Evolutionary conservation across 2,888 invertebrate species (phyloP).

Genomic region (Hybos culiciformis): DNA sequence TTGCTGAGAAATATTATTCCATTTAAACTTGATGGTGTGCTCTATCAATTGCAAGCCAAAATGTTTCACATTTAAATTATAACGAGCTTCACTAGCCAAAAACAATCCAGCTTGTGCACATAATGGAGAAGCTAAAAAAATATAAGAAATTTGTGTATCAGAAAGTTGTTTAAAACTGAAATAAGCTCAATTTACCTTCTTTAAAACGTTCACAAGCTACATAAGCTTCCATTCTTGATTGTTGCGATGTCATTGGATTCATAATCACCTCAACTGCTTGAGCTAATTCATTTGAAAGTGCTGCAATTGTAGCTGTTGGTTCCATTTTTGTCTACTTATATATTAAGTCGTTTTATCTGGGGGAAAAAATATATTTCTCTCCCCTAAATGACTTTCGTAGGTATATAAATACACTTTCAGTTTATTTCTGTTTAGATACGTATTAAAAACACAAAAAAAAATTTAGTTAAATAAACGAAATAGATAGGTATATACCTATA

Average conservation of each 20-base stretch:
- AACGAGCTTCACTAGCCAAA: conserved; percentile 60
- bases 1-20: conserved; percentile 76
- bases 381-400: no score
- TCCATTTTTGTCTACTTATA: conserved; percentile 21
- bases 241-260: conserved; percentile 61
- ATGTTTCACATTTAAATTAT: conserved; percentile 68
- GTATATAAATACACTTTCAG: no score
- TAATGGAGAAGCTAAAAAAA: conserved; percentile 71
- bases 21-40: conserved; percentile 82
- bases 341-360: neutral
- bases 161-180: conserved; percentile 11
- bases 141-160: conserved; percentile 52
- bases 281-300: conserved; percentile 57
- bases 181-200: conserved; percentile 17
- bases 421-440: no score
- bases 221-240: conserved; percentile 66
- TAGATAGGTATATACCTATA: no score
- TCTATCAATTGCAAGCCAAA: conserved; percentile 89
- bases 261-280: conserved; percentile 71
- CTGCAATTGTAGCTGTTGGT: conserved; percentile 27
- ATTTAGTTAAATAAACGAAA: no score
- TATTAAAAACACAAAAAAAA: no score
- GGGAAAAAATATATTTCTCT: neutral
- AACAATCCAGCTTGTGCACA: conserved; percentile 79
- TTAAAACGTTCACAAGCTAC: conserved; percentile 61